Conservation (phyloP, 2,797 vertebrate genomes). For the Eospalax fontanierii region DNA sequence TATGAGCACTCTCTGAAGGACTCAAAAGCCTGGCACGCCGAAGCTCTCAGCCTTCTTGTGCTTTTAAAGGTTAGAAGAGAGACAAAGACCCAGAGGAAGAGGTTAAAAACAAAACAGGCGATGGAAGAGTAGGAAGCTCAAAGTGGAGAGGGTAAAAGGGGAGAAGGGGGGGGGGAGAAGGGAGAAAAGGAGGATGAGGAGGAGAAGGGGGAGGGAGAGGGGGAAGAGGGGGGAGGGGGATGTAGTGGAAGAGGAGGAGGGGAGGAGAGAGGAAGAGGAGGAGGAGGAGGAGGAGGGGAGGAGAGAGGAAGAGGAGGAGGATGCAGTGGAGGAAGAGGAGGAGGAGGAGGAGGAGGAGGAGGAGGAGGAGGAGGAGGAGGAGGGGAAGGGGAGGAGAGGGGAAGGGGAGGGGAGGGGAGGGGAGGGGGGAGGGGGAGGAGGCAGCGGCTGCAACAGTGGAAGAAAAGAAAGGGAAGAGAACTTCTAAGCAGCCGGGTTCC, state of each 20-base stretch:
- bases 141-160: no score
- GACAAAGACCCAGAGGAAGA: neutral
- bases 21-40: neutral
- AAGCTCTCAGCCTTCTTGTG: neutral
- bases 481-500: neutral
- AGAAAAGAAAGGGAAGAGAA: neutral
- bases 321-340: accelerated
- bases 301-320: no score
- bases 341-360: neutral
- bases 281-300: no score
- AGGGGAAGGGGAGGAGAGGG: neutral
- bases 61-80: neutral
- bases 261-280: neutral
- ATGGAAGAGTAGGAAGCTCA: no score
- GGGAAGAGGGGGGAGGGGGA: neutral
- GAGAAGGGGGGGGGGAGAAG: neutral
- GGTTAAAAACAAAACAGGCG: no score
- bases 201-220: neutral
- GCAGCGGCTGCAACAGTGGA: no score
- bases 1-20: neutral
- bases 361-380: no score
- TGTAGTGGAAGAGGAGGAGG: no score
- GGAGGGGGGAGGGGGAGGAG: no score
- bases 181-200: neutral
- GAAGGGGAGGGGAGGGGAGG: neutral